These are phyloP conservation scores for Paguma larvata DNA, from an alignment of 2,797 vertebrate genomes.

Conservation along the genomic window DNA sequence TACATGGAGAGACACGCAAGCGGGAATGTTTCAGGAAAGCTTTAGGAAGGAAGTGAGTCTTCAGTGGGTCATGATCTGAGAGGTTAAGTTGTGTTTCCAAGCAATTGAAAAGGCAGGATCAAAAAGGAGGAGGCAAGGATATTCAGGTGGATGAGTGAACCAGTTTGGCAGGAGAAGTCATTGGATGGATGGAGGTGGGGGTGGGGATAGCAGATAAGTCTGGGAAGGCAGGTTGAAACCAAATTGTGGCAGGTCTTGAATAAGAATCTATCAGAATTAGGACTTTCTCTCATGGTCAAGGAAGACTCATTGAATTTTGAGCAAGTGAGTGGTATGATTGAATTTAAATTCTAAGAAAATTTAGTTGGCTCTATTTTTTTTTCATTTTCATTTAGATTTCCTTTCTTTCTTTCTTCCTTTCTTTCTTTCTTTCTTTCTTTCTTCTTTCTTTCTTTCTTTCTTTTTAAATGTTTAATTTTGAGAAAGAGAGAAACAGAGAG, in stretches of 20 bases:
- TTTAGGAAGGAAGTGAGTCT: background rate
- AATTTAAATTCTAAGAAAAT: background rate
- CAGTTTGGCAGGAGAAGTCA: constrained; percentile 1
- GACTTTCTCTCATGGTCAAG: background rate
- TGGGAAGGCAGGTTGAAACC: background rate
- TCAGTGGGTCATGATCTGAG: background rate
- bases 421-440: too few relatives aligned
- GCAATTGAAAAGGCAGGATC: background rate
- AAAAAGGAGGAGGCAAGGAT: background rate
- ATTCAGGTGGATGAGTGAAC: background rate
- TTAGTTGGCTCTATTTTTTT: background rate
- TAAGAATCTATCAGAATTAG: background rate
- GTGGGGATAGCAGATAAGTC: background rate
- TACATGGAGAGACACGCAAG: background rate
- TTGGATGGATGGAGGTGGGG: background rate
- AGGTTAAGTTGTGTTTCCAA: background rate
- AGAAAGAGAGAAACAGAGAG: too few relatives aligned
- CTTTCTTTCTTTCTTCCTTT: too few relatives aligned
- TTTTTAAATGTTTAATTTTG: too few relatives aligned
- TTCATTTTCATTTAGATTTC: too few relatives aligned
- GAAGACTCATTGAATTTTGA: background rate
- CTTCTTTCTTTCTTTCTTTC: too few relatives aligned
- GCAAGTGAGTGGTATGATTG: background rate
- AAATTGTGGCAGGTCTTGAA: constrained; percentile 7
- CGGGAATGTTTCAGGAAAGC: background rate